These are phyloP conservation scores for Delichon dasypus DNA, from an alignment of 2,797 vertebrate species.

Conservation along the genomic window DNA sequence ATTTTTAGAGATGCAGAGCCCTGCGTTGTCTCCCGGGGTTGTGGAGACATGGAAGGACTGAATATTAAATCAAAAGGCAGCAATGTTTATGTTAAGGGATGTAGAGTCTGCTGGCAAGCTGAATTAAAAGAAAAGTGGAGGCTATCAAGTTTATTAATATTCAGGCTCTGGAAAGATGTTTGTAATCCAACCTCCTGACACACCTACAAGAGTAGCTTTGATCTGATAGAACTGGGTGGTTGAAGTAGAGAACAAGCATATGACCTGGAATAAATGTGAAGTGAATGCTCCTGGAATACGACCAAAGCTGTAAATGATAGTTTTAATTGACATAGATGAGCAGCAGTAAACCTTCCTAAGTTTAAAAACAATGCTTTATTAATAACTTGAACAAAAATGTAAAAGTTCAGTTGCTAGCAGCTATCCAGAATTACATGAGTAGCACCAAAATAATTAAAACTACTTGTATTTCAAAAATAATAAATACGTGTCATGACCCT, in stretches of 20 bases:
- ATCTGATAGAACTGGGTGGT: neutral
- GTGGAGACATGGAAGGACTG: neutral
- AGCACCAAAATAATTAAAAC: conserved; percentile 77
- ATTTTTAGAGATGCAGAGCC: neutral
- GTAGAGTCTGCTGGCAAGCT: neutral
- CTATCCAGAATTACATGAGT: conserved; percentile 64
- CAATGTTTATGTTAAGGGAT: neutral
- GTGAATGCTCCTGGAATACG: neutral
- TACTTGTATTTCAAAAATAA: conserved; percentile 75
- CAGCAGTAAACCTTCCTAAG: conserved; percentile 67
- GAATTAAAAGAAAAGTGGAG: neutral
- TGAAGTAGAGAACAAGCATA: neutral
- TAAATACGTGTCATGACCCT: conserved; percentile 77
- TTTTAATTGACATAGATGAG: conserved; percentile 68
- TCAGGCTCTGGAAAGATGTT: neutral
- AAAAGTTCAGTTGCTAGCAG: conserved; percentile 71
- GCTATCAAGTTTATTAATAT: neutral
- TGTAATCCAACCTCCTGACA: neutral
- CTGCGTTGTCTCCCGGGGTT: neutral
- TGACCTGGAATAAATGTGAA: neutral
- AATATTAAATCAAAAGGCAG: neutral
- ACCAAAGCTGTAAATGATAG: conserved; percentile 45
- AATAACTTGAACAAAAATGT: conserved; percentile 63
- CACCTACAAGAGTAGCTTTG: neutral
- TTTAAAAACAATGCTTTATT: conserved; percentile 74